These are phyloP conservation scores for Meleagris gallopavo DNA, from an alignment of 2,113 vertebrate species.

Conservation along the genomic window DNA sequence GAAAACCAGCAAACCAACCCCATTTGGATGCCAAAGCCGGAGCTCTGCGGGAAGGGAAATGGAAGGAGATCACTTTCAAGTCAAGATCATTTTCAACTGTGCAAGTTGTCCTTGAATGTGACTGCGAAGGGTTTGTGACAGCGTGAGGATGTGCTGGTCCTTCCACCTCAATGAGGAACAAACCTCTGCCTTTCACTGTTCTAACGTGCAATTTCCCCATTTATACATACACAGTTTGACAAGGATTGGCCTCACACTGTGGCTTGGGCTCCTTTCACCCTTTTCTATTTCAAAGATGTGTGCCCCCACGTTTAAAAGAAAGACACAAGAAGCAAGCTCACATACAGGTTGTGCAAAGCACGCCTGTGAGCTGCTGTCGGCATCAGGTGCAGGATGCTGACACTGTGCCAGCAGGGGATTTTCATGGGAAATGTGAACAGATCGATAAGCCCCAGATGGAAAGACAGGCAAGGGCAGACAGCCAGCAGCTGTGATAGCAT, in stretches of 20 bases:
- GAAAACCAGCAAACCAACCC: fast-evolving
- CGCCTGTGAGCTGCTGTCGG: background rate
- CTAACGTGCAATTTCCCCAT: background rate
- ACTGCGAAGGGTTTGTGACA: background rate
- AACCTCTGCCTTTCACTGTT: background rate
- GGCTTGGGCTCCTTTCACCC: background rate
- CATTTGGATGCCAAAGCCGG: background rate
- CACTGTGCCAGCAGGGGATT: background rate
- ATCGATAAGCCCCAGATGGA: background rate
- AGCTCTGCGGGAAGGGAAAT: background rate
- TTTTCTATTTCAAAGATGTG: background rate
- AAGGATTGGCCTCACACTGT: background rate
- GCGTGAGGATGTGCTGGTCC: background rate
- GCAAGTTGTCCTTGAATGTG: background rate
- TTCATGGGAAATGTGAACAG: background rate
- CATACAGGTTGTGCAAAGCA: background rate
- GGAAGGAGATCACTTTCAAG: background rate
- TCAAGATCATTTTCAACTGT: background rate
- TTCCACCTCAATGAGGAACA: background rate
- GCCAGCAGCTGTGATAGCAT: background rate
- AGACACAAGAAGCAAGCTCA: background rate
- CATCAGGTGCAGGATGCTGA: background rate
- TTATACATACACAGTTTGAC: background rate
- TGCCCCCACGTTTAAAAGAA: background rate
- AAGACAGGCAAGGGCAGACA: background rate